A percentile compares a stretch with the other conserved stretches of the same genome.
phyloP scores from a whole-genome alignment of 2,113 vertebrate genomes.

The Rhinolophus ferrumequinum region DNA sequence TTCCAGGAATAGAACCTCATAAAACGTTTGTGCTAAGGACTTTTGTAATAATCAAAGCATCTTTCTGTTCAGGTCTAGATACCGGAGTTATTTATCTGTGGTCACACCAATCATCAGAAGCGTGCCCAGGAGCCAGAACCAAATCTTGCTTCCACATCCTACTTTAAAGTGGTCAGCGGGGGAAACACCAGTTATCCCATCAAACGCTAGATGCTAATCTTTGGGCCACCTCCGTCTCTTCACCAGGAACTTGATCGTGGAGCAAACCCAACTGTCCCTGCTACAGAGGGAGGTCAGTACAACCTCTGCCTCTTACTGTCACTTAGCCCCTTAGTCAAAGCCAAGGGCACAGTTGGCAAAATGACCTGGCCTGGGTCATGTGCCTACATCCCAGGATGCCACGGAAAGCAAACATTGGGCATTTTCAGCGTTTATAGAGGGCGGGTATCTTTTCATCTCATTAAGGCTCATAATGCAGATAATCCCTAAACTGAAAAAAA shows the following conservation, averaged over 20 bases:
- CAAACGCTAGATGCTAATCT: neutral
- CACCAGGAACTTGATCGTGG: neutral
- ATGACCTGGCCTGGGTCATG: neutral
- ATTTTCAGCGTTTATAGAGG: neutral
- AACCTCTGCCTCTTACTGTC: neutral
- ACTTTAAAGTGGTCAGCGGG: neutral
- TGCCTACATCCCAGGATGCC: neutral
- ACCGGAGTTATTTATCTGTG: neutral
- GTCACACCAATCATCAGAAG: neutral
- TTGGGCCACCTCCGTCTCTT: neutral
- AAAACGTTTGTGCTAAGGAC: neutral
- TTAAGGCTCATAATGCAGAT: neutral
- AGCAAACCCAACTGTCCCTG: neutral
- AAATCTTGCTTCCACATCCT: neutral
- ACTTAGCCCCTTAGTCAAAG: neutral
- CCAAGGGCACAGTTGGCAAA: neutral
- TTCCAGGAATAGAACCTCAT: neutral
- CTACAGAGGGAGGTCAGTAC: neutral
- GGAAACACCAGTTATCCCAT: neutral
- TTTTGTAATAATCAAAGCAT: constrained; percentile 20
- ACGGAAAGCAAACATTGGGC: neutral
- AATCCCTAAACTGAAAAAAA: neutral
- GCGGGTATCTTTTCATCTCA: neutral
- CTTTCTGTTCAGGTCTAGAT: constrained; percentile 11
- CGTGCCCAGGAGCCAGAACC: neutral